phyloP scores from a whole-genome alignment of 2,888 invertebrate genomes.

The Limnephilus rhombicus region DNA sequence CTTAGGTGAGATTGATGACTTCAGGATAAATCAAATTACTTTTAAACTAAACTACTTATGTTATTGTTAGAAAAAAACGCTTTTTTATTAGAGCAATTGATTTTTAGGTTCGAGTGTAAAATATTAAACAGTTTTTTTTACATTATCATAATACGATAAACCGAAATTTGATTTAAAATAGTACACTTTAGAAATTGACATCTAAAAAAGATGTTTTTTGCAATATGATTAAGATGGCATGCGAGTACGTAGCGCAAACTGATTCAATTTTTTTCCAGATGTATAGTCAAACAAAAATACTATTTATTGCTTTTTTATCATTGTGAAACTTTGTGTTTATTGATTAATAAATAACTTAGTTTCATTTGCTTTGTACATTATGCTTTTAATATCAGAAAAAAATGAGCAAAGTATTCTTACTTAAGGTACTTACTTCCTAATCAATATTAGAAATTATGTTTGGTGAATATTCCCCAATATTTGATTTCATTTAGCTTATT shows the following conservation, averaged over 20 bases:
- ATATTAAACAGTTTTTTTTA: not conserved
- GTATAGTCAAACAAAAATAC: not conserved
- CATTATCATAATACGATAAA: not conserved
- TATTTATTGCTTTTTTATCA: not conserved
- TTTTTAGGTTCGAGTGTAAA: not conserved
- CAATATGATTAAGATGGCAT: not conserved
- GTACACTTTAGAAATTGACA: not conserved
- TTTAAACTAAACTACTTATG: not conserved
- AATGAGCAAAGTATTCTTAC: too few species aligned
- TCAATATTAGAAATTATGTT: too few species aligned
- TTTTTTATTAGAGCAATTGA: not conserved
- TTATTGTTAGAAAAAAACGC: not conserved
- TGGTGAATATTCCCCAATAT: too few species aligned
- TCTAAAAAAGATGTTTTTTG: not conserved
- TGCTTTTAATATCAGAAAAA: too few species aligned
- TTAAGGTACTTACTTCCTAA: too few species aligned
- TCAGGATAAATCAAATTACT: not conserved
- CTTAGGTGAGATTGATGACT: not conserved
- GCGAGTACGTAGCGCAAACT: not conserved
- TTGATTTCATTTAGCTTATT: too few species aligned
- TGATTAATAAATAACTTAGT: too few species aligned
- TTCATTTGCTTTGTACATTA: too few species aligned
- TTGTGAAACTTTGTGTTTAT: too few species aligned
- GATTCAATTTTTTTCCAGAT: not conserved
- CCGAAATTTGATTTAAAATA: not conserved